Evolutionary conservation across 2,797 vertebrate species (phyloP).

Genomic region (Bradypodion pumilum): DNA sequence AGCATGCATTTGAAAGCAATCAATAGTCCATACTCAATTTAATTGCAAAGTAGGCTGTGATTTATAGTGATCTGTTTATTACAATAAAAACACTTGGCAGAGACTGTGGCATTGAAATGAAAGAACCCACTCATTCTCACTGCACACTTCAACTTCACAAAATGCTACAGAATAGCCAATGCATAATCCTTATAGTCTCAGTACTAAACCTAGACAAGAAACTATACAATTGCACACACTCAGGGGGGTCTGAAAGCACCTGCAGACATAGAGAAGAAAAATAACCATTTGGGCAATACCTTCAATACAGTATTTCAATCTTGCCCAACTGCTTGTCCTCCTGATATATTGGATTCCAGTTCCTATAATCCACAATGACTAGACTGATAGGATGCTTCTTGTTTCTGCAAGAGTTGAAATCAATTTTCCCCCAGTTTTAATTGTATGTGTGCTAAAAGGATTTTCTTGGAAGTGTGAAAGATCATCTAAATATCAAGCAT

Average conservation of each 20-base stretch:
- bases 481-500: no score
- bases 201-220: neutral
- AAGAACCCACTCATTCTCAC: no score
- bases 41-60: neutral
- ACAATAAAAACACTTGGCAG: neutral
- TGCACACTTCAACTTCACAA: neutral
- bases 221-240: neutral
- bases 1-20: slow-evolving; percentile 9
- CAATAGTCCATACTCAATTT: neutral
- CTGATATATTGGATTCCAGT: no score
- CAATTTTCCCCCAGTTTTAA: no score
- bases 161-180: neutral
- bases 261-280: neutral
- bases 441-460: no score
- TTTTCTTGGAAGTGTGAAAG: no score
- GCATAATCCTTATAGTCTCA: neutral
- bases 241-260: neutral
- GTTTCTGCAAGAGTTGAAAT: no score
- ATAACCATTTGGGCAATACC: neutral
- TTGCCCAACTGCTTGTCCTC: neutral
- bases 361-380: no score
- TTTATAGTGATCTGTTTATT: neutral
- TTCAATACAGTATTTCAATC: neutral
- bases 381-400: no score
- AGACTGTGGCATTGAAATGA: no score